A percentile compares a stretch with the other conserved stretches of the same genome.
Conservation (phyloP, 1,140 invertebrate species). For the Gryllus bimaculatus region DNA sequence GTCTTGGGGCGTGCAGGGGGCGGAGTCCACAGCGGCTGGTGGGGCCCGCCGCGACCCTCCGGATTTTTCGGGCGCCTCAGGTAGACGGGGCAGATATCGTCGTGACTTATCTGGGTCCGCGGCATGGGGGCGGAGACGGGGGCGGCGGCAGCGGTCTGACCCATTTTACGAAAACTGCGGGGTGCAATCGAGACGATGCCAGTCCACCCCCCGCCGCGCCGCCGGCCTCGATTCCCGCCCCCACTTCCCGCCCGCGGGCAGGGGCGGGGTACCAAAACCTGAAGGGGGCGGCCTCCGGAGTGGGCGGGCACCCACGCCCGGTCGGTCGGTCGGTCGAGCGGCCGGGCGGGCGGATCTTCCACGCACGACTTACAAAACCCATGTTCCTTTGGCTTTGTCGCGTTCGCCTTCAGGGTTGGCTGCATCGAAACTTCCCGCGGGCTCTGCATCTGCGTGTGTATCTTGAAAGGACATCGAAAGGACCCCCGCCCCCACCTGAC, state of each 20-base stretch:
- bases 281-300: background rate
- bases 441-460: background rate
- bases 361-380: background rate
- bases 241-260: too few relatives aligned
- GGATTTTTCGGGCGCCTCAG: background rate
- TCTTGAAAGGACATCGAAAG: too few relatives aligned
- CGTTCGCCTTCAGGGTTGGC: background rate
- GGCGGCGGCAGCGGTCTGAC: background rate
- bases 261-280: background rate
- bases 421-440: background rate
- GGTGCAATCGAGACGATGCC: background rate
- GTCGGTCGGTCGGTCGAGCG: background rate
- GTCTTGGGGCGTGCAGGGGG: too few relatives aligned
- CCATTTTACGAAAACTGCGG: background rate
- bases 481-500: too few relatives aligned
- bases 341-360: background rate
- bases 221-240: background rate
- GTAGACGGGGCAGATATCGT: background rate
- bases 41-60: background rate
- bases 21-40: background rate
- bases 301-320: background rate
- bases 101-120: background rate
- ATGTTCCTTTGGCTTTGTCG: background rate
- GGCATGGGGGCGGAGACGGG: background rate
- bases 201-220: background rate